Evolutionary conservation across 1,140 invertebrate genomes (phyloP), one percentile per base, ranked within the genome.

Genomic region (Littorina saxatilis): DNA sequence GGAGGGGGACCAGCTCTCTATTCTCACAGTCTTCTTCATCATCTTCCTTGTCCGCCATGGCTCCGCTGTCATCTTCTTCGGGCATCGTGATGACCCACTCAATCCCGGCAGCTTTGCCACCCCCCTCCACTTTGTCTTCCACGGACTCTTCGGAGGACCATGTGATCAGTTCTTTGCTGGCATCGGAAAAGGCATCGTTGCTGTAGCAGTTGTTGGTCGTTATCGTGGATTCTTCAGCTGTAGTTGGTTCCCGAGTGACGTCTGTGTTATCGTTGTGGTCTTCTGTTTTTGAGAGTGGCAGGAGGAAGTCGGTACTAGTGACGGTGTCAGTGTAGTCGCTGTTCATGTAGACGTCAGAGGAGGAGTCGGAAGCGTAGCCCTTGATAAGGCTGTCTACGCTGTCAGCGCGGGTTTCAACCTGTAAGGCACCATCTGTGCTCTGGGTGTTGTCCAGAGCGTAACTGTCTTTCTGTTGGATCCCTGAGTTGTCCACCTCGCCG

Each of bases 241-340:
- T 27, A 52, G 47, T 37, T 15, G 35, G 32, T 29, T 47, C 40
- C 17, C 13, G 17, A 35, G 13, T 52, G 40, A 35, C 15, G 20
- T 63, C 35, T 20, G 66, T 39, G 15, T 39, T 39, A 23, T 7
- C 35, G 66, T 17, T 2, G 35, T 68, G 32, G 43, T 80, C 78
- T 23, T 77, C 32, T 20, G 4, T 43, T 2, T 68, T 17, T 23
- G 29, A 50, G 35, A 27, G 50, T 11, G n/a, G 5, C n/a, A 82
- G 58, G 0, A 82, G 80, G 27, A 82, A 82, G 63, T 76, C 73
- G 11, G 58, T 50, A n/a, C 74, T 82, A 35, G 47, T 63, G 29
- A 77, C 32, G 4, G 73, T 66, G 75, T 82, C 81, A 15, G 73
- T 77, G 66, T 82, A 76, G 43, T 82, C 81, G 55, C 58, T 55